phyloP scores from a whole-genome alignment of 2,888 invertebrate species.

The Xiphydria camelus region DNA sequence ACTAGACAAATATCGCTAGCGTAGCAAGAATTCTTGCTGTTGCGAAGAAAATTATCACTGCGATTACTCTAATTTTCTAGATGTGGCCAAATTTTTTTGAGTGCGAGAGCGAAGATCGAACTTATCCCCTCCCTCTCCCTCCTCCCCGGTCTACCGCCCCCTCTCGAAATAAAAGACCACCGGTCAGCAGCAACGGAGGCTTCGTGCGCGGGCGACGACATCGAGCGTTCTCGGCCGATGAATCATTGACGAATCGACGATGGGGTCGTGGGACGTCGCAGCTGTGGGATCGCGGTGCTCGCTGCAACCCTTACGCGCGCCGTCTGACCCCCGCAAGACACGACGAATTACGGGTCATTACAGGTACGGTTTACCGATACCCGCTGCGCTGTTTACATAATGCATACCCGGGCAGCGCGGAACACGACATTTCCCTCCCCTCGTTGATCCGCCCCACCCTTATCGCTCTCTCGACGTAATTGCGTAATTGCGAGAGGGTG shows the following conservation, averaged over 20 bases:
- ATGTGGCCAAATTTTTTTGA: no score
- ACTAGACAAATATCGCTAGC: no score
- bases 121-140: no score
- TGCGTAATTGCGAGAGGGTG: no score
- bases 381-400: conserved; percentile 30
- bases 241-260: conserved; percentile 54
- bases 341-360: conserved; percentile 34
- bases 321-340: conserved; percentile 37
- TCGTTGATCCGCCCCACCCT: no score
- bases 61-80: no score
- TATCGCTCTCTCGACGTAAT: no score
- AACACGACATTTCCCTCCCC: not conserved
- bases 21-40: no score
- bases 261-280: conserved; percentile 51
- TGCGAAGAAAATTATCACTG: no score
- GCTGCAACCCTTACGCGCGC: conserved; percentile 5
- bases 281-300: conserved; percentile 33
- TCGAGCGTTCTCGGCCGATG: conserved; percentile 29
- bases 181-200: not conserved
- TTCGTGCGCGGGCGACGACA: not conserved
- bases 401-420: conserved; percentile 26
- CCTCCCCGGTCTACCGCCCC: no score
- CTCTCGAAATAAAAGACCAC: no score
- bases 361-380: conserved; percentile 36
- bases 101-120: no score